phyloP scores from a whole-genome alignment of 2,113 vertebrate species.

The Dasyprocta punctata region DNA sequence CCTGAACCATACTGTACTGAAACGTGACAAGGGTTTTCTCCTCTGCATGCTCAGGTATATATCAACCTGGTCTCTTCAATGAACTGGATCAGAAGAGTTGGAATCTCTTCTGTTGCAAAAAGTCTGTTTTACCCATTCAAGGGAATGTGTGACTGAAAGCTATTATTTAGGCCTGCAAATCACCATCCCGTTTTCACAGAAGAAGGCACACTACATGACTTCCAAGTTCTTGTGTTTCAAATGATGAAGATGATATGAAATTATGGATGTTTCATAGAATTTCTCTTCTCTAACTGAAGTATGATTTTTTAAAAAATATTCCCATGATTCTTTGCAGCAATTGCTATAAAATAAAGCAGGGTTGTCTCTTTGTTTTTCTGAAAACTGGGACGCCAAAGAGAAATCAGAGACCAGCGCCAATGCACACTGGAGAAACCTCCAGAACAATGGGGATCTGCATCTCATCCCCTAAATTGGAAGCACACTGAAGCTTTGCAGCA shows the following conservation, averaged over 20 bases:
- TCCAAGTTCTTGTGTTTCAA: not conserved
- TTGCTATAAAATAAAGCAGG: not conserved
- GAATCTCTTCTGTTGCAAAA: not conserved
- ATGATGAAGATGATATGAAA: not conserved
- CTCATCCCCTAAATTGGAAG: not conserved
- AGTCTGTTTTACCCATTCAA: not conserved
- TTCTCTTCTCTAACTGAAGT: not conserved
- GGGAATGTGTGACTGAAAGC: not conserved
- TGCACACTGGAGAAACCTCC: not conserved
- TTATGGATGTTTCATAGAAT: not conserved
- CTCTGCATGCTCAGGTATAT: not conserved
- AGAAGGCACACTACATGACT: not conserved
- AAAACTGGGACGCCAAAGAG: not conserved
- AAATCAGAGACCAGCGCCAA: not conserved
- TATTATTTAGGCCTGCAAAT: not conserved
- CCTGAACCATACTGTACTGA: not conserved
- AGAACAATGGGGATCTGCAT: not conserved
- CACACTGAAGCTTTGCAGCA: not conserved
- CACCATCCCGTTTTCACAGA: not conserved
- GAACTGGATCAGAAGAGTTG: not conserved
- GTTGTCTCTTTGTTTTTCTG: not conserved
- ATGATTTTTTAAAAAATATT: not conserved
- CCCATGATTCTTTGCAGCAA: not conserved
- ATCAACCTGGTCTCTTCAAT: not conserved
- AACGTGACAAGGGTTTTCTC: not conserved